phyloP scores from a whole-genome alignment of 2,113 vertebrate species.

The Carassius carassius region DNA sequence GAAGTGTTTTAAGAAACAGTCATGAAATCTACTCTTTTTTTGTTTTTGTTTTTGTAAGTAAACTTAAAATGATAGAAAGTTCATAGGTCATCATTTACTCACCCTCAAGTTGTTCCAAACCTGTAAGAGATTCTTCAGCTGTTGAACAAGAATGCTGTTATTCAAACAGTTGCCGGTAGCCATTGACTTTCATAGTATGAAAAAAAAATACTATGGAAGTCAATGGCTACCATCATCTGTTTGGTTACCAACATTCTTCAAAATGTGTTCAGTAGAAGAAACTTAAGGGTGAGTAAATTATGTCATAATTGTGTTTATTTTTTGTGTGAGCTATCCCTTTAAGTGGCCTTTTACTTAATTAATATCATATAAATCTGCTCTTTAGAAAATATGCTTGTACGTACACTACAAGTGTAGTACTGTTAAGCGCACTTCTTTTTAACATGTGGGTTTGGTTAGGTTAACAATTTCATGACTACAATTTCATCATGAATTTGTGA shows the following conservation, averaged over 20 bases:
- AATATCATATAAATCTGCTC: not conserved
- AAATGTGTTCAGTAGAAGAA: not conserved
- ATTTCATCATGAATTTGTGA: no score
- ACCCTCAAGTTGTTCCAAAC: not conserved
- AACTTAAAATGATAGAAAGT: not conserved
- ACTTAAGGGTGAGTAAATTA: not conserved
- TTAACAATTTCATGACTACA: no score
- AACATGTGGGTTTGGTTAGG: no score
- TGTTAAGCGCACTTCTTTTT: not conserved
- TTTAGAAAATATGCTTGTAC: no score
- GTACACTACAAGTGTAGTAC: not conserved
- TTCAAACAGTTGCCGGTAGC: not conserved
- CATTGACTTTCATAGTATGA: not conserved
- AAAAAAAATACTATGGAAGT: no score
- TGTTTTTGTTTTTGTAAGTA: no score
- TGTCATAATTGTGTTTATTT: no score
- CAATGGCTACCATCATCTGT: not conserved
- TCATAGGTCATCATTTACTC: not conserved
- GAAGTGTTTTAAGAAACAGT: not conserved
- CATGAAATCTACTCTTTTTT: not conserved
- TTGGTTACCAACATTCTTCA: not conserved
- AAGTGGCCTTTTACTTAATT: not conserved
- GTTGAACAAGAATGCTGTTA: not conserved
- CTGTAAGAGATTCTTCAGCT: not conserved
- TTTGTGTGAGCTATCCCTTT: not conserved